Evolutionary conservation across 1,140 invertebrate genomes (phyloP), one percentile per base, ranked within the genome.

Genomic region (Delia radicum): DNA sequence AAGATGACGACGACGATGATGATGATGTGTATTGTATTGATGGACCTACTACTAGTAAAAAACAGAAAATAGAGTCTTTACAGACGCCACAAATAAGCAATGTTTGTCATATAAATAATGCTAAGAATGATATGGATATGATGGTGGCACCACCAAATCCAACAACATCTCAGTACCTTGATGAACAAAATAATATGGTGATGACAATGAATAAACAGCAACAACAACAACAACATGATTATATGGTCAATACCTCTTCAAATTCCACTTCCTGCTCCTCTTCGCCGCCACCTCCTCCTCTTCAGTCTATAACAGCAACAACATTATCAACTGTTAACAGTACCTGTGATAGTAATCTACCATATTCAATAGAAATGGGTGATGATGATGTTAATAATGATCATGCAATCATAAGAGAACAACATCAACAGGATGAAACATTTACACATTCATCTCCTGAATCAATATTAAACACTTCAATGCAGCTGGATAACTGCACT

Each of bases 341-440:
- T 85, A 85, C 83, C 83, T 85, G 83, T 85, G 82, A 79, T 85
- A 82, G 69, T 75, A 75, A 75, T 67, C 10, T 55, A 18, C 48
- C 48, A 2, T 55, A 24, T 75, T 21, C 63, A 61, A 61, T 71
- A 27, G 63, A 55, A n/a, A 24, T 62, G 42, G 31, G 55, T 1
- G n/a, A 15, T 42, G 37, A 42, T 42, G 37, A 42, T n/a, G n/a
- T n/a, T n/a, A 74, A 42, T 18, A 26, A 37, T 18, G 18, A 61
- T 2, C 37, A 42, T 74, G 24, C 63, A 62, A 74, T 37, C 33
- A 4, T 55, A 62, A 42, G 29, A 74, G 63, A 63, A 33, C 74
- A 31, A n/a, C 65, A 69, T 65, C 62, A 10, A 65, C 65, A 69
- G 7, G 24, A 69, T 13, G 37, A 5, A 21, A 31, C n/a, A n/a